Conservation (phyloP, 2,888 invertebrate genomes). For the Parthenolecanium corni region DNA sequence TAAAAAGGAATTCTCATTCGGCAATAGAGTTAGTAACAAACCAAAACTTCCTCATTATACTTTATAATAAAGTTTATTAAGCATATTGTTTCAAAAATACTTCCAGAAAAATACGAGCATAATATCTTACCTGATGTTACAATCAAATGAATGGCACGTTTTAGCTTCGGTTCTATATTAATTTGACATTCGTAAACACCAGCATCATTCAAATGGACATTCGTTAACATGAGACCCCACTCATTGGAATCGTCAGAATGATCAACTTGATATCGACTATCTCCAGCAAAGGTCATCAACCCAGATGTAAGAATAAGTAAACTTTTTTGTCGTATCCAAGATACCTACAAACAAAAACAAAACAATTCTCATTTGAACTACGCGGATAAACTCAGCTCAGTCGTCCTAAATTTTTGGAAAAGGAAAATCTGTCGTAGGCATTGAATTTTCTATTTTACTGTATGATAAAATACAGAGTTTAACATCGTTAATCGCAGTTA, state of each 20-base stretch:
- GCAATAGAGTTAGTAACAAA: too few species aligned
- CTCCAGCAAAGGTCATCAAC: constrained; percentile 21
- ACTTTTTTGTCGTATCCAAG: constrained; percentile 30
- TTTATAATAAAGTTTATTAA: too few species aligned
- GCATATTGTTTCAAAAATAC: too few species aligned
- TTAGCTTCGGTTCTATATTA: constrained; percentile 30
- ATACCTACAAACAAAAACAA: constrained; percentile 22
- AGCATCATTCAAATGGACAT: constrained; percentile 23
- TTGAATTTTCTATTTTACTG: neutral
- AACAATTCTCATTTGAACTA: too few species aligned
- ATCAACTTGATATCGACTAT: constrained; percentile 28
- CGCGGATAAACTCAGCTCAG: too few species aligned
- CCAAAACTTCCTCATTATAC: too few species aligned
- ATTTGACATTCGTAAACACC: constrained; percentile 31
- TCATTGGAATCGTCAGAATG: constrained; percentile 14
- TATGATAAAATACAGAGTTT: too few species aligned
- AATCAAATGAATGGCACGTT: constrained; percentile 23
- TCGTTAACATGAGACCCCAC: constrained; percentile 29
- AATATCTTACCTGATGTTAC: constrained; percentile 12
- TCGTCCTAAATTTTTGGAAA: too few species aligned
- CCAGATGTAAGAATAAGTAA: constrained; percentile 29
- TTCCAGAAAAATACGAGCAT: too few species aligned
- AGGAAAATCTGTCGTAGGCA: too few species aligned
- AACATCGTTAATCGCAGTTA: too few species aligned
- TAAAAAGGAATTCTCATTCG: too few species aligned